Evolutionary conservation across 1,140 invertebrate genomes (phyloP).

Genomic region (Vanessa tameamea): DNA sequence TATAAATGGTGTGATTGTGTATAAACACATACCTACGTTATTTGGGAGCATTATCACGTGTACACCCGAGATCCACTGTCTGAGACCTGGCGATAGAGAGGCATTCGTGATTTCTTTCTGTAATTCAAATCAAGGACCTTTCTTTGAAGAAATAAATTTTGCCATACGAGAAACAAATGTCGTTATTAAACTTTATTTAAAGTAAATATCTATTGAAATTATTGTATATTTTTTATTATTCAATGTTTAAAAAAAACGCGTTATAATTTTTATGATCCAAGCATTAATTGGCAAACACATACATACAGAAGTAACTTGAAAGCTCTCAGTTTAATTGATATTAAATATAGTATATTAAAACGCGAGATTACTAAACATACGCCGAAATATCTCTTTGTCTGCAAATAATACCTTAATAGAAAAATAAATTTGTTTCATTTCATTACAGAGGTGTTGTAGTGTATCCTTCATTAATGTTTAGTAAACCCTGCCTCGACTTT

Average conservation of each 20-base stretch:
- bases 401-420: no score
- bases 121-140: conserved; percentile 73
- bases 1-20: conserved; percentile 68
- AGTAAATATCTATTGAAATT: conserved; percentile 50
- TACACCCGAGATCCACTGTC: conserved; percentile 53
- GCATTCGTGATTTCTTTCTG: conserved; percentile 66
- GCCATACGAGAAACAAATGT: conserved; percentile 62
- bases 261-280: no score
- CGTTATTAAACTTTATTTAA: conserved; percentile 67
- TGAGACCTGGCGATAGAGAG: conserved; percentile 61
- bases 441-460: conserved; percentile 67
- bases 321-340: no score
- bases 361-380: no score
- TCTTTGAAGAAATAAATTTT: conserved; percentile 74
- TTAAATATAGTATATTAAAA: no score
- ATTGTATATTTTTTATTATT: no score
- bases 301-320: no score
- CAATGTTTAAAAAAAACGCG: no score
- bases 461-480: conserved; percentile 70
- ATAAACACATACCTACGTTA: conserved; percentile 57
- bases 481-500: conserved; percentile 66
- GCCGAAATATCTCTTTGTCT: no score
- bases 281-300: no score
- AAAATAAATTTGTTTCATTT: not conserved
- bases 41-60: conserved; percentile 68